Conservation (phyloP, 2,888 invertebrate genomes). For the Xestia ashworthii region DNA sequence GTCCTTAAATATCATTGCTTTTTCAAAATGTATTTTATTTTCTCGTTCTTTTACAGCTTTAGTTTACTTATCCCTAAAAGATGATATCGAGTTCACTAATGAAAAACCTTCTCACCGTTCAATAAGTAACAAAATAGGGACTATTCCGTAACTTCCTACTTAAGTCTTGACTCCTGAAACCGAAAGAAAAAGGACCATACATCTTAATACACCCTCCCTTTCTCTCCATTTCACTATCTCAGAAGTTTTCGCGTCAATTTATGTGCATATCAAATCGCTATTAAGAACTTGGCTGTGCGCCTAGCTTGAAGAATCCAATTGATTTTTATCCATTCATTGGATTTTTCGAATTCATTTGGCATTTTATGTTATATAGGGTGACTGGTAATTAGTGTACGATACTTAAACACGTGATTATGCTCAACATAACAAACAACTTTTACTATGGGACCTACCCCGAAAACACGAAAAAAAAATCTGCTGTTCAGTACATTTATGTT, state of each 20-base stretch:
- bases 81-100: neutral
- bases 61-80: neutral
- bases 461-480: too few species aligned
- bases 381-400: too few species aligned
- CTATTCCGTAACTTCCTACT: neutral
- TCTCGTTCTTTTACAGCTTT: too few species aligned
- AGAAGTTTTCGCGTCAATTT: slow-evolving; percentile 74
- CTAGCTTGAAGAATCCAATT: slow-evolving; percentile 71
- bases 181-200: slow-evolving; percentile 38
- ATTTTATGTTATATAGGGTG: neutral
- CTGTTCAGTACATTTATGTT: too few species aligned
- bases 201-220: slow-evolving; percentile 31
- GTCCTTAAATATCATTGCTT: neutral
- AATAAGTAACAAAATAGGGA: neutral
- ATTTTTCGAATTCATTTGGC: slow-evolving; percentile 48
- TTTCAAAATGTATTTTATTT: neutral
- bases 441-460: too few species aligned
- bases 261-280: slow-evolving; percentile 84
- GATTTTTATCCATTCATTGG: slow-evolving; percentile 73
- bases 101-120: neutral
- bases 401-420: too few species aligned
- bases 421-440: too few species aligned
- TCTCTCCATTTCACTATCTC: slow-evolving; percentile 47
- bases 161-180: neutral
- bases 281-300: slow-evolving; percentile 71